phyloP scores from a whole-genome alignment of 1,140 invertebrate genomes.

The Idris sp. region DNA sequence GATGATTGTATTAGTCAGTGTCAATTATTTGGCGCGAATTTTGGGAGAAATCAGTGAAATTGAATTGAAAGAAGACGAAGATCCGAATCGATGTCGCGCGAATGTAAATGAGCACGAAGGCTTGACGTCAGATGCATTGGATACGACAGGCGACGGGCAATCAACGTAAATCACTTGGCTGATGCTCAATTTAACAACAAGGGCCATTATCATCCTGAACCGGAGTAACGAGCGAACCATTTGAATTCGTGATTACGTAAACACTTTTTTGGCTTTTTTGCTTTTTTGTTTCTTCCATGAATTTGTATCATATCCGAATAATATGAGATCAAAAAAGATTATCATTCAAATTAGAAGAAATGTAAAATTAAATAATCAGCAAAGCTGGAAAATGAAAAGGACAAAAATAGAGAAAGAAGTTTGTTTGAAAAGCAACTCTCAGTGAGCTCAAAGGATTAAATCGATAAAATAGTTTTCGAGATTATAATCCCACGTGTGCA shows the following conservation, averaged over 20 bases:
- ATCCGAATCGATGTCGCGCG: too few species aligned
- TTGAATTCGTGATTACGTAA: constrained; percentile 51
- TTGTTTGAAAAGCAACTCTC: constrained; percentile 32
- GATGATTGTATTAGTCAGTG: too few species aligned
- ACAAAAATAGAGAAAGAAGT: constrained; percentile 25
- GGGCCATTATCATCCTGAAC: constrained; percentile 75
- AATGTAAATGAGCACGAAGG: constrained; percentile 55
- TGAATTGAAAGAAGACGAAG: too few species aligned
- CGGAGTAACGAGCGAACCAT: constrained; percentile 66
- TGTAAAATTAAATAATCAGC: background rate
- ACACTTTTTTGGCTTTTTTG: constrained; percentile 29
- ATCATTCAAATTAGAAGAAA: too few species aligned
- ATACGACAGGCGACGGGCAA: constrained; percentile 72
- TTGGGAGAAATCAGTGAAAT: too few species aligned
- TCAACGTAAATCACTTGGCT: constrained; percentile 78
- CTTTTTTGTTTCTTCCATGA: too few species aligned
- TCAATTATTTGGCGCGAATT: too few species aligned
- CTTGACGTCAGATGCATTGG: constrained; percentile 22
- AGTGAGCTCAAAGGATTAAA: constrained; percentile 48
- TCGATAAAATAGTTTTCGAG: constrained; percentile 58
- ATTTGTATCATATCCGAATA: too few species aligned
- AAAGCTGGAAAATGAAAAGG: constrained; percentile 22
- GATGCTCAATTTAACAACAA: constrained; percentile 79
- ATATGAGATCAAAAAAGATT: too few species aligned
- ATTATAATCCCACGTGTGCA: constrained; percentile 55